Percentiles rank a stretch among this genome's conserved stretches.
These are phyloP conservation scores for Chaunax sp. DNA, from an alignment of 2,797 vertebrate species.

Conservation along the genomic window DNA sequence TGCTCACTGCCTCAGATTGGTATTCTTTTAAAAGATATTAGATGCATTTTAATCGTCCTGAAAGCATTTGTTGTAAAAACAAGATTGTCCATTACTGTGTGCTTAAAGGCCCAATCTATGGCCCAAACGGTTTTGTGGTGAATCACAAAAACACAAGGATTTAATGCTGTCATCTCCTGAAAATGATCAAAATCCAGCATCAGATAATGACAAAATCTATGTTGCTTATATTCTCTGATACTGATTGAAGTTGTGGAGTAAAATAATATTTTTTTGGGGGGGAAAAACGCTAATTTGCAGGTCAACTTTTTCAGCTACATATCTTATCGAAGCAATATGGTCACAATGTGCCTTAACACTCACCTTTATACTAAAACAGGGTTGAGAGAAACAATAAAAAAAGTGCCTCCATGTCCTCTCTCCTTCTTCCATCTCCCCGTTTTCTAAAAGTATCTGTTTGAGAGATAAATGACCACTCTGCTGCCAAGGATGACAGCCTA, in stretches of 20 bases:
- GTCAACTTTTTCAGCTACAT: background rate
- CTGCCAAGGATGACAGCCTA: conserved; percentile 87
- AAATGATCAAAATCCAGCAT: conserved; percentile 13
- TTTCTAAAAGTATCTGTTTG: conserved; percentile 88
- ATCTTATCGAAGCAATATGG: conserved; percentile 28
- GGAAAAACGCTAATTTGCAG: conserved; percentile 5
- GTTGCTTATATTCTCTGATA: background rate
- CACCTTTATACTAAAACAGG: conserved; percentile 47
- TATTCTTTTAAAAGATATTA: conserved; percentile 45
- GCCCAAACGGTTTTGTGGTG: too few species aligned
- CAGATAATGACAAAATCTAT: background rate
- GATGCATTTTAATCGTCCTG: conserved; percentile 47
- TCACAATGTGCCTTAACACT: conserved; percentile 27
- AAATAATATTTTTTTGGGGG: background rate
- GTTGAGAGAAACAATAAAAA: conserved; percentile 46
- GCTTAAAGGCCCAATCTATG: conserved; percentile 13
- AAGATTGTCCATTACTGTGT: conserved; percentile 24
- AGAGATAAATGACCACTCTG: conserved; percentile 87
- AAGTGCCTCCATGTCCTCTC: conserved; percentile 64
- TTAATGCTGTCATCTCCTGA: conserved; percentile 11
- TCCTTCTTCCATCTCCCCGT: conserved; percentile 68
- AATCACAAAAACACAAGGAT: background rate
- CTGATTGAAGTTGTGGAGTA: conserved; percentile 1
- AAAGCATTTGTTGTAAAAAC: conserved; percentile 37
- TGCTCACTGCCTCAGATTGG: conserved; percentile 17